These are phyloP conservation scores for Harmothoe impar DNA, from an alignment of 2,888 invertebrate genomes.

Conservation along the genomic window DNA sequence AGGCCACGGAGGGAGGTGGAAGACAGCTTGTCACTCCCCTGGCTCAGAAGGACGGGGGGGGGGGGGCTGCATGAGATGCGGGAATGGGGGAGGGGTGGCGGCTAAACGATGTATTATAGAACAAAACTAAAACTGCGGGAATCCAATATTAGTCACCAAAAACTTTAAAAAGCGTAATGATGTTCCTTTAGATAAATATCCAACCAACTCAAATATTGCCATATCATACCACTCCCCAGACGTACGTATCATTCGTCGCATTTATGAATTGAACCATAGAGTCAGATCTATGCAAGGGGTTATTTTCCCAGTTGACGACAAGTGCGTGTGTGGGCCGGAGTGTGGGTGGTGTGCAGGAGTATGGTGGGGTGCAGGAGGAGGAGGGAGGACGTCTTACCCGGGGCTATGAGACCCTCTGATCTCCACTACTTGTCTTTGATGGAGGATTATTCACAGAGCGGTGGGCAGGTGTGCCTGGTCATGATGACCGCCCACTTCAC, in stretches of 20 bases:
- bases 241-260: no score
- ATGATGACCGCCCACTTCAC: slow-evolving; percentile 28
- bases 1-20: not conserved
- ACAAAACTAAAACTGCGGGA: no score
- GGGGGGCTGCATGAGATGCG: not conserved
- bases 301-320: no score
- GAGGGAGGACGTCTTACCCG: not conserved
- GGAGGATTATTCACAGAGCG: slow-evolving; percentile 8
- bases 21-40: no score
- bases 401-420: not conserved
- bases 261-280: no score
- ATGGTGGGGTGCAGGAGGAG: not conserved
- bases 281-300: no score
- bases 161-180: no score
- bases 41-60: not conserved
- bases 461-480: slow-evolving; percentile 19
- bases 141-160: no score
- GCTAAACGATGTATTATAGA: not conserved
- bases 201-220: no score
- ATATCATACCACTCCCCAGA: no score
- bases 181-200: no score
- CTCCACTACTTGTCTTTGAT: slow-evolving; percentile 50
- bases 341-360: not conserved
- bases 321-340: not conserved
- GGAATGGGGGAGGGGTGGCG: no score